Base-by-base conservation (phyloP, 2,888 invertebrate genomes). In the Eueremaeus valkanovi region DNA sequence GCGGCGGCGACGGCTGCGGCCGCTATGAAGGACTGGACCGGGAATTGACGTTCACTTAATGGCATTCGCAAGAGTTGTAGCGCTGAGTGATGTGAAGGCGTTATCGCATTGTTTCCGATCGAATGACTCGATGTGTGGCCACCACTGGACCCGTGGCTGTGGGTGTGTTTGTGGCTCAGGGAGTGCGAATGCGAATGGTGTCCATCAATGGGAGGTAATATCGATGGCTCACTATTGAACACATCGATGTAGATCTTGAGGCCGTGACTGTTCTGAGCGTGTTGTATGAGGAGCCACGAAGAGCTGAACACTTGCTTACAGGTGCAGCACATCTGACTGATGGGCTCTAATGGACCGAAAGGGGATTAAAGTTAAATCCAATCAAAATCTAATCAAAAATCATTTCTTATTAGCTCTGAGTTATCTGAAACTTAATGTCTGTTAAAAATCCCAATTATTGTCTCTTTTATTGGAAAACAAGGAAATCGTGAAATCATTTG, bases 221-320 rank as follows among this genome's bases (percentile, higher is more conserved):
- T 73, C 42, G 72, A 74, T 55, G 72, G 61, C 24, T 72, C 63
- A 58, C 36, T 61, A 24, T 76, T 74, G 16, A 42, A 45, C 33
- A 76, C 86, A 81, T 92, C 92, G 16, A 91, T 88, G 86, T 95
- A 97, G 82, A 97, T 92, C 84, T 93, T 92, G 78, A 96, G 90
- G 27, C 95, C 95, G 82, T 97, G 97, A 77, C 91, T 89, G 82
- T 92, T 91, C 84, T 97, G 96, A 36, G 92, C 95, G 84, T 97
- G 97, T 83, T 96, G 95, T 55, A 97, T 88, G 77, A 97, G 87
- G 76, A 91, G 88, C 97, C 97, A 97, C 9, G 97, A 95, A n/a
- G 95, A 95, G 81, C 90, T 90, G 80, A 93, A 89, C 72, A 92
- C 89, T 78, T 92, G 90, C 82, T 94, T 93, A 86, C 97, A 97